Evolutionary conservation across 2,113 vertebrate genomes (phyloP).

Genomic region (Irena cyanogastra): DNA sequence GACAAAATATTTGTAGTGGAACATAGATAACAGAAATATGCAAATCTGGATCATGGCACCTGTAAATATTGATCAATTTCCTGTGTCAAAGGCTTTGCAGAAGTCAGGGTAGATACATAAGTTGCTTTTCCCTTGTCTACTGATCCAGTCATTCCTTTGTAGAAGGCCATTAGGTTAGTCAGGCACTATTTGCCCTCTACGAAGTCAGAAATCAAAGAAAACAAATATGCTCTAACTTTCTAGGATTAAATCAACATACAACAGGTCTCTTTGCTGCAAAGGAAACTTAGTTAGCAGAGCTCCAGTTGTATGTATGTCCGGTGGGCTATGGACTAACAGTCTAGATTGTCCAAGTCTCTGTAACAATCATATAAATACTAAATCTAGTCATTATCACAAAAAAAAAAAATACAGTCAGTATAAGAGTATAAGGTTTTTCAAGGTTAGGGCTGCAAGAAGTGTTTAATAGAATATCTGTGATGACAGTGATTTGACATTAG

Average conservation of each 20-base stretch:
- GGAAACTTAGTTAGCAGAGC: neutral
- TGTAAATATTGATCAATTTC: neutral
- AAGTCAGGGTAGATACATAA: neutral
- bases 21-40: neutral
- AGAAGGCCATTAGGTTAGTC: neutral
- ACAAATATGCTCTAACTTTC: neutral
- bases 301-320: neutral
- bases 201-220: neutral
- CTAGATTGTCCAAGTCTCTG: neutral
- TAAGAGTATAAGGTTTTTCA: neutral
- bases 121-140: neutral
- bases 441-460: neutral
- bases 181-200: neutral
- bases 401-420: neutral
- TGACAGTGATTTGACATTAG: neutral
- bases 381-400: neutral
- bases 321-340: neutral
- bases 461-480: neutral
- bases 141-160: neutral
- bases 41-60: neutral
- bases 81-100: neutral
- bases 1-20: neutral
- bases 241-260: neutral
- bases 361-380: neutral
- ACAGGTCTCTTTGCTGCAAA: neutral